Evolutionary conservation across 2,113 vertebrate genomes (phyloP).

Genomic region (Melierax canorus): DNA sequence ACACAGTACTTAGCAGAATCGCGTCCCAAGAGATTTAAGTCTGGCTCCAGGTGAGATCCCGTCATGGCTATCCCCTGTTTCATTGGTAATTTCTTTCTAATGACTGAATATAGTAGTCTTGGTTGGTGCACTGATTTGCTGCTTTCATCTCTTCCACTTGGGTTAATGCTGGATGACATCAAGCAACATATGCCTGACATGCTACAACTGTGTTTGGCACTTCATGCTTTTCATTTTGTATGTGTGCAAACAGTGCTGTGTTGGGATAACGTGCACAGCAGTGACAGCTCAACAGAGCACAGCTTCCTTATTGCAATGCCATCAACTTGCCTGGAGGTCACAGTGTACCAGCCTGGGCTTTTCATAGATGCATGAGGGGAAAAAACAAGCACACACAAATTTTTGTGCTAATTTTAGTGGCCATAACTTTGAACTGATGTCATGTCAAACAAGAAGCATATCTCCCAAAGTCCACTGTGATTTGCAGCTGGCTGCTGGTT

Average conservation of each 20-base stretch:
- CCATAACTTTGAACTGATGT: background rate
- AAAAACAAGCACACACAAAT: background rate
- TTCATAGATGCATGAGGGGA: background rate
- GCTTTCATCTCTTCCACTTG: background rate
- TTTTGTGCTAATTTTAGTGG: background rate
- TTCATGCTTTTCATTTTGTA: background rate
- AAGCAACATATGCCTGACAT: background rate
- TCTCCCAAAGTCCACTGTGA: background rate
- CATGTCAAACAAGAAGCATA: rapidly evolving
- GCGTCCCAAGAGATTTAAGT: background rate
- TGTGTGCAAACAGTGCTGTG: background rate
- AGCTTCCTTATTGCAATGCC: background rate
- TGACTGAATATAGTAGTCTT: background rate
- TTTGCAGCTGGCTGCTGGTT: background rate
- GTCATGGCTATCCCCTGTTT: background rate
- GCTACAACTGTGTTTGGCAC: background rate
- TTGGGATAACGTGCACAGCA: background rate
- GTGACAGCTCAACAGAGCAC: background rate
- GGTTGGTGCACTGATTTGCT: background rate
- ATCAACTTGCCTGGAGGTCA: background rate
- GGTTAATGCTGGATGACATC: conserved; percentile 33
- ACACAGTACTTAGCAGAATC: background rate
- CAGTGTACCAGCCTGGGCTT: background rate
- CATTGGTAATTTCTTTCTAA: background rate
- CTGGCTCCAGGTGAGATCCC: background rate